Base-by-base conservation (phyloP, 2,888 invertebrate species). In the Aricia artaxerxes region DNA sequence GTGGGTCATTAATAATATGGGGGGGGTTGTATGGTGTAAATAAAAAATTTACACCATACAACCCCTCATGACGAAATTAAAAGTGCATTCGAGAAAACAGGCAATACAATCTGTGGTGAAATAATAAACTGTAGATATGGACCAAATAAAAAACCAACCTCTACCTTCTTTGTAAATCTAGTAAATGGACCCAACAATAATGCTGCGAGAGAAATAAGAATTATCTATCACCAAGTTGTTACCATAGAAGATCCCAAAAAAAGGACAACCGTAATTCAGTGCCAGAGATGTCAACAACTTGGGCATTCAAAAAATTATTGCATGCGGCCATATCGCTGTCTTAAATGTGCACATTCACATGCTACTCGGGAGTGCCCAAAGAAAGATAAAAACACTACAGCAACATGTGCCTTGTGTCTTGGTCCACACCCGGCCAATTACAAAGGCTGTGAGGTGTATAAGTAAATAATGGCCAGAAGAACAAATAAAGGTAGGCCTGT, bases 131-230 rank as follows among this genome's bases (percentile, higher is more conserved):
- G 80, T 13, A 77, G 72, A 16, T 80, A 80, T 79, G 83, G 83
- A 16, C 82, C 83, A 13, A 81, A 84, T 0, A 84, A 82, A 79
- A 80, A 79, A 73, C 82, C 82, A 5, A 81, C 81, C 6, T 80
- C 83, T 0, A 85, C 85, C 7, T 85, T 85, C 53, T 84, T 85
- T 77, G 83, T 83, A 0, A 83, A 83, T 69, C 4, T 84, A 0
- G 76, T 73, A 57, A 79, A 80, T 31, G 69, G 78, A 5, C 72
- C 69, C 0, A 81, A 83, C 40, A 85, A 84, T 35, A 83, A 81
- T 38, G 73, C 40, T 0, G 81, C 64, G 0, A 83, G 82, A 80
- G 69, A 80, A 0, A 77, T 82, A 1, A 82, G 81, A 69, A 60
- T 49, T 31, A 82, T 83, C 1, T 81, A 82, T 24, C 80, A 83